Base-by-base conservation (phyloP, 2,797 vertebrate genomes). In the Oceanodroma leucorhoa region DNA sequence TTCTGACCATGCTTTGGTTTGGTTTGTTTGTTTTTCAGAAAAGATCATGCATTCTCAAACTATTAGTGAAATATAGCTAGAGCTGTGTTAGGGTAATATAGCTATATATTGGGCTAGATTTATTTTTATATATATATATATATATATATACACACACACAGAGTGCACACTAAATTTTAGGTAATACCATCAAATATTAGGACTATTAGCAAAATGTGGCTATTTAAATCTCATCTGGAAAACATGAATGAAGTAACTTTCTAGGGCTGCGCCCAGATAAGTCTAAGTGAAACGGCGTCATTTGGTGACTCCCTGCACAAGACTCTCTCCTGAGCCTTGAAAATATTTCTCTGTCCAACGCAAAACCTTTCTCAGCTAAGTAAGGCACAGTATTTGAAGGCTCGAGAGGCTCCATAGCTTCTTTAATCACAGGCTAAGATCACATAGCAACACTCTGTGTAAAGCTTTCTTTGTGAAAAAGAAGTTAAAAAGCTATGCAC, bases 221-320 rank as follows among this genome's bases (percentile, higher is more conserved):
- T 61, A 79, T 23, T 82, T 72, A 53, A 91, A 54, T 67, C 26
- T 89, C 50, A 61, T 19, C 26, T 50, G 30, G 43, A n/a, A 87
- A 53, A 76, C 9, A 22, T 1, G 14, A 65, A 46, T 7, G 5
- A 84, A 51, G 15, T 16, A 73, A 50, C 17, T 66, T 62, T 19
- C 50, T 26, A 34, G 8, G 17, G 11, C 45, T 45, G 22, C 2
- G 2, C 30, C 32, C 43, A 20, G 30, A 1, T 36, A 80, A 65
- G 14, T 34, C 9, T 5, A 50, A 70, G 16, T 20, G 26, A 38
- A 61, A 71, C 0, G 1, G 38, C 3, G 2, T 50, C 16, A 26
- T 67, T 29, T 64, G 36, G 55, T 38, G 17, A 48, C 20, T 70
- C 21, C 38, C 43, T 45, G 32, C 26, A n/a, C 40, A 30, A 66